Evolutionary conservation across 2,797 vertebrate genomes (phyloP), one percentile per base, ranked within the genome.

Genomic region (Babyrousa celebensis): DNA sequence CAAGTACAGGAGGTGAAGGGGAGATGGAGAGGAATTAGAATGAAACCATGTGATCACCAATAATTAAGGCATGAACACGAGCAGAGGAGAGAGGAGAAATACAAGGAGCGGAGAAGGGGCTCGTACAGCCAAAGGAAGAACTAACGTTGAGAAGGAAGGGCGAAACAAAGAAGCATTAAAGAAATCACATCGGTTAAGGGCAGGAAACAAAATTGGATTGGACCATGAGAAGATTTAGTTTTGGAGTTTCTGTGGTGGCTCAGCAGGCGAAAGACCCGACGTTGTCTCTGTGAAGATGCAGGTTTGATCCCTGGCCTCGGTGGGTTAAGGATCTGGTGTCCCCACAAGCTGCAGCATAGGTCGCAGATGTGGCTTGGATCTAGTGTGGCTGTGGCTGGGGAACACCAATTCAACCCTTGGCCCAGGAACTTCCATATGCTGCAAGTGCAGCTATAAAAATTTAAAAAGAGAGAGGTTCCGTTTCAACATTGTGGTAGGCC

Each of bases 181-280:
- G 25, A 91, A 6, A 6, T 48, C 4, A 88, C 12, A 32, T 21
- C 83, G 54, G 11, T 40, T 68, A 83, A 87, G 25, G 67, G 88
- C 36, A 52, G 23, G 23, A 32, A 52, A 79, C 60, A 70, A 15
- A 62, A 12, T 14, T 70, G 72, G 15, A 60, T 54, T 85, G 85
- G 71, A 70, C 29, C 29, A 85, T 90, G 70, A 86, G 75, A 21
- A 89, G 43, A 86, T 75, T 70, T 40, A 56, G 6, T 89, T 95
- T 79, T 48, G 43, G 43, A 48, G 43, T 48, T 48, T 48, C 43
- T 48, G 43, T 48, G 5, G 43, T 48, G 43, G 43, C 43, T 48
- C 43, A 48, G 43, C 9, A 48, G 43, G 43, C 9, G 43, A 48
- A 48, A 48, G 43, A 48, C 43, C 43, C 6, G 1, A 48, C 43